phyloP scores from a whole-genome alignment of 1,140 invertebrate species.

The Drosophila cardini region DNA sequence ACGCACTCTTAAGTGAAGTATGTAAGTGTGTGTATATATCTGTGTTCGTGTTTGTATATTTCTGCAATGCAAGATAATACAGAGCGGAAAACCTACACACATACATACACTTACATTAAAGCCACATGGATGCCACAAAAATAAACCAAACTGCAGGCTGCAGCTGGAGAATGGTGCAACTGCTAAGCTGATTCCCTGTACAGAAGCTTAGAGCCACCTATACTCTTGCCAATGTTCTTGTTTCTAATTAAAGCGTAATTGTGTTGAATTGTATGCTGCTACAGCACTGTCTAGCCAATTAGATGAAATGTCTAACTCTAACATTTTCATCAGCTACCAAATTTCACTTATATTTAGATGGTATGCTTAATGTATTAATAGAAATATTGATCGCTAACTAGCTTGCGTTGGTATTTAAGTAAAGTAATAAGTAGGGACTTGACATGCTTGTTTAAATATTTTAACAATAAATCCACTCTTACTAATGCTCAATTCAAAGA shows the following conservation, averaged over 20 bases:
- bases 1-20: neutral
- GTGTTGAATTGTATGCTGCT: conserved; percentile 35
- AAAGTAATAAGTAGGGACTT: too few relatives aligned
- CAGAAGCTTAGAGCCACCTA: neutral
- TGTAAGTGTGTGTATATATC: neutral
- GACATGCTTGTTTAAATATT: too few relatives aligned
- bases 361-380: too few relatives aligned
- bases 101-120: conserved; percentile 19
- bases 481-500: too few relatives aligned
- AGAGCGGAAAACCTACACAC: neutral
- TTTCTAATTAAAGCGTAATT: conserved; percentile 76
- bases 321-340: too few relatives aligned
- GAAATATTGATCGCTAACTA: too few relatives aligned
- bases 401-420: too few relatives aligned
- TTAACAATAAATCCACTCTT: too few relatives aligned
- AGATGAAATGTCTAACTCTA: neutral
- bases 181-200: conserved; percentile 30
- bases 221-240: conserved; percentile 41
- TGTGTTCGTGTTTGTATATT: conserved; percentile 1
- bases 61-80: conserved; percentile 6
- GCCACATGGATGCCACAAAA: conserved; percentile 69
- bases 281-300: conserved; percentile 19
- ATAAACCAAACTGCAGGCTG: conserved; percentile 67
- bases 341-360: too few relatives aligned
- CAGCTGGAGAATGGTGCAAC: conserved; percentile 51